Conservation (phyloP, 2,797 vertebrate species). For the Propithecus deckenii region DNA sequence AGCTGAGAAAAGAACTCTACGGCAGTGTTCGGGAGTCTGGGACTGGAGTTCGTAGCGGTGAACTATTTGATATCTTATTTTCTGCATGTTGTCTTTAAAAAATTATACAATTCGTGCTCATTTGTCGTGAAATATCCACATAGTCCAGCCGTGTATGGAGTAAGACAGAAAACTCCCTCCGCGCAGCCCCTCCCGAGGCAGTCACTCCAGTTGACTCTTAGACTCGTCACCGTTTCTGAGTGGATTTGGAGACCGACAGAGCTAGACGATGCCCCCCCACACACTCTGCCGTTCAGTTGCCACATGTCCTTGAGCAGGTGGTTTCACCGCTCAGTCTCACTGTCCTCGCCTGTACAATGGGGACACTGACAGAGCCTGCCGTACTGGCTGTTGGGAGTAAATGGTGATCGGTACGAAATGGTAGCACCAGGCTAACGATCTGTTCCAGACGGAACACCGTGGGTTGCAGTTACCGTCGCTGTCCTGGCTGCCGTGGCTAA, state of each 20-base stretch:
- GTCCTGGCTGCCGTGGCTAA: rapidly evolving
- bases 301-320: no score
- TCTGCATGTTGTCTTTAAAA: not conserved
- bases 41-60: not conserved
- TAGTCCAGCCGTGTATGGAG: rapidly evolving
- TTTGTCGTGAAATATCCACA: not conserved
- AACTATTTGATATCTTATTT: not conserved
- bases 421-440: rapidly evolving
- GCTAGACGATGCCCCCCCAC: rapidly evolving
- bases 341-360: not conserved
- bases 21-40: not conserved
- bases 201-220: rapidly evolving
- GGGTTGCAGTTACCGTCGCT: rapidly evolving
- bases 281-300: rapidly evolving
- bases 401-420: rapidly evolving
- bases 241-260: not conserved
- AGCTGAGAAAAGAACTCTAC: not conserved
- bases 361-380: rapidly evolving
- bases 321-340: not conserved
- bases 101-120: not conserved
- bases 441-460: rapidly evolving
- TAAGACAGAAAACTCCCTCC: not conserved
- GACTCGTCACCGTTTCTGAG: not conserved
- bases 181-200: not conserved
- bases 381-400: rapidly evolving